phyloP scores from a whole-genome alignment of 2,888 invertebrate genomes.

The Drosophila atripex region DNA sequence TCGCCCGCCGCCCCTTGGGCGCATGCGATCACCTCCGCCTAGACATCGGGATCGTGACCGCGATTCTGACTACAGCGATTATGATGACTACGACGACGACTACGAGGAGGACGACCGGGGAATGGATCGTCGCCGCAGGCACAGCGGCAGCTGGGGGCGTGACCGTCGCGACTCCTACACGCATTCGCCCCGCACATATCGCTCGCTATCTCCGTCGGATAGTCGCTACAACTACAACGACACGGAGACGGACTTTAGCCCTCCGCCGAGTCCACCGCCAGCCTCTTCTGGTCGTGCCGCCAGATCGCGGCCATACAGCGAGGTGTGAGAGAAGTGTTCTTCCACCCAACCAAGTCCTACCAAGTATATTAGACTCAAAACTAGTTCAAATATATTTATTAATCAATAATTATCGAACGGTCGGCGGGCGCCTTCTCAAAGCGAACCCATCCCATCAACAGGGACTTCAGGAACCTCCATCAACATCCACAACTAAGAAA shows the following conservation, averaged over 20 bases:
- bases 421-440: constrained; percentile 20
- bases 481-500: constrained; percentile 10
- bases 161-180: constrained; percentile 75
- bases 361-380: constrained; percentile 64
- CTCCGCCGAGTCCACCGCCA: constrained; percentile 86
- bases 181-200: constrained; percentile 80
- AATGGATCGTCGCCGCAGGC: constrained; percentile 54
- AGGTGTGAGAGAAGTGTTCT: constrained; percentile 51
- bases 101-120: constrained; percentile 58
- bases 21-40: constrained; percentile 85
- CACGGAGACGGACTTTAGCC: constrained; percentile 89
- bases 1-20: constrained; percentile 85
- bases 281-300: constrained; percentile 17
- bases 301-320: constrained; percentile 47
- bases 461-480: constrained; percentile 20
- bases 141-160: constrained; percentile 74
- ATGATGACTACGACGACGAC: constrained; percentile 70
- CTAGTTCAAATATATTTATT: constrained; percentile 78
- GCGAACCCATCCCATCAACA: constrained; percentile 13
- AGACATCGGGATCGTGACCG: constrained; percentile 57
- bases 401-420: constrained; percentile 57
- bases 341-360: constrained; percentile 36
- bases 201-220: constrained; percentile 83
- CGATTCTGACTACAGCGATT: constrained; percentile 73
- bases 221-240: constrained; percentile 86